phyloP scores from a whole-genome alignment of 2,113 vertebrate genomes.

The Phalacrocorax carbo region DNA sequence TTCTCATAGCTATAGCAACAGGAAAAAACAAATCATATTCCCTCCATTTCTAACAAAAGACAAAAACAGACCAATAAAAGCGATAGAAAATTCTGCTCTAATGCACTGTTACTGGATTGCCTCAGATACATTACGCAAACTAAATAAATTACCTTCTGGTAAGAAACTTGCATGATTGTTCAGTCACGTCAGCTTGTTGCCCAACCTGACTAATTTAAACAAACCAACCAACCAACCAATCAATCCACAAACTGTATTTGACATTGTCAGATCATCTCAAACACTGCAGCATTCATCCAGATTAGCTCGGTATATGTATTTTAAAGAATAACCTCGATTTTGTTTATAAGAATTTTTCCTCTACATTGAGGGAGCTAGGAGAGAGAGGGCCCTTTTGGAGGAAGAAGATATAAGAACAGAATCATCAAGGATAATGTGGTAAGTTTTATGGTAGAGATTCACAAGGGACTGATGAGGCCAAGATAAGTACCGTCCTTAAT shows the following conservation, averaged over 20 bases:
- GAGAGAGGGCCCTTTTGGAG: background rate
- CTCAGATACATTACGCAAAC: background rate
- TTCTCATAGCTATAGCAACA: constrained; percentile 30
- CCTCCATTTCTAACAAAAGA: background rate
- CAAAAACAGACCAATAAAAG: background rate
- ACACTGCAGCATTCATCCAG: background rate
- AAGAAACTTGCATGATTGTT: constrained; percentile 1
- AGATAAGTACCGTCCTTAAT: background rate
- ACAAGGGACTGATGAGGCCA: background rate
- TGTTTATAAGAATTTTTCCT: background rate
- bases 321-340: background rate
- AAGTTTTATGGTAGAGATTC: constrained; percentile 13
- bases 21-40: background rate
- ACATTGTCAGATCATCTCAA: constrained; percentile 11
- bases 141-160: constrained; percentile 38
- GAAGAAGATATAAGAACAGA: background rate
- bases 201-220: constrained; percentile 18
- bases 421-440: background rate
- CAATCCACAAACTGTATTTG: background rate
- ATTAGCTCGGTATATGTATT: background rate
- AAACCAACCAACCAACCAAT: constrained; percentile 1
- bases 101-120: background rate
- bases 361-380: background rate
- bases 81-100: background rate
- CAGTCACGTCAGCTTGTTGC: background rate